Percentiles rank a stretch among this genome's conserved stretches.
These are phyloP conservation scores for Crocuta crocuta DNA, from an alignment of 2,113 vertebrate genomes.

Conservation along the genomic window DNA sequence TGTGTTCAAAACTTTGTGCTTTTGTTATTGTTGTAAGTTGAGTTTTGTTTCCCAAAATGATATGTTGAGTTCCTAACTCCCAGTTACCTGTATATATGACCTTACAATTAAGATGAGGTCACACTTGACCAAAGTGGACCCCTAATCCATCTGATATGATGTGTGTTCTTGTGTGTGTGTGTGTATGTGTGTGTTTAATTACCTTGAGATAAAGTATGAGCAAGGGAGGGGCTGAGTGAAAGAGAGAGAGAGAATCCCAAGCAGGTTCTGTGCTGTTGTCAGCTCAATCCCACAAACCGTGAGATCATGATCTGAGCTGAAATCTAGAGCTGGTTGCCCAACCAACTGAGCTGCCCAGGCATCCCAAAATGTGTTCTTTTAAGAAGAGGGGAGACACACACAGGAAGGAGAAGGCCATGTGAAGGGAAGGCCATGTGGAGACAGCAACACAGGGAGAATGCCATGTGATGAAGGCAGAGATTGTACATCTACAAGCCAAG, in stretches of 20 bases:
- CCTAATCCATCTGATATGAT: neutral
- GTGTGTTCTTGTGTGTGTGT: too few relatives aligned
- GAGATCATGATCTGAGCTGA: too few relatives aligned
- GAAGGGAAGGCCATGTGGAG: too few relatives aligned
- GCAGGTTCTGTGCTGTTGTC: too few relatives aligned
- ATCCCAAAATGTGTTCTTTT: neutral
- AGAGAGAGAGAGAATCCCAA: too few relatives aligned
- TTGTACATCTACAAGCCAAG: neutral
- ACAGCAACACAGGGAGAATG: too few relatives aligned
- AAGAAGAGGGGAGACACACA: neutral
- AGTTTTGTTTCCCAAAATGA: neutral
- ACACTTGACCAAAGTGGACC: neutral
- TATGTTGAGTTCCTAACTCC: neutral
- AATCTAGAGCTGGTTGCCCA: too few relatives aligned
- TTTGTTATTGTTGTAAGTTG: neutral
- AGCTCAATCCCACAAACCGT: too few relatives aligned
- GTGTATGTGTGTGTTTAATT: too few relatives aligned
- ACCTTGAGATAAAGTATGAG: too few relatives aligned
- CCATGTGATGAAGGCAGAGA: neutral
- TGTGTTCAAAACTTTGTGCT: neutral
- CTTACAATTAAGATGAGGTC: neutral
- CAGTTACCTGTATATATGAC: neutral
- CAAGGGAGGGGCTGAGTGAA: too few relatives aligned
- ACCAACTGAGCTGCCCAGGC: too few relatives aligned
- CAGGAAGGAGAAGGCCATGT: neutral